Conservation (phyloP, 2,113 vertebrate genomes). For the Platysteira castanea region DNA sequence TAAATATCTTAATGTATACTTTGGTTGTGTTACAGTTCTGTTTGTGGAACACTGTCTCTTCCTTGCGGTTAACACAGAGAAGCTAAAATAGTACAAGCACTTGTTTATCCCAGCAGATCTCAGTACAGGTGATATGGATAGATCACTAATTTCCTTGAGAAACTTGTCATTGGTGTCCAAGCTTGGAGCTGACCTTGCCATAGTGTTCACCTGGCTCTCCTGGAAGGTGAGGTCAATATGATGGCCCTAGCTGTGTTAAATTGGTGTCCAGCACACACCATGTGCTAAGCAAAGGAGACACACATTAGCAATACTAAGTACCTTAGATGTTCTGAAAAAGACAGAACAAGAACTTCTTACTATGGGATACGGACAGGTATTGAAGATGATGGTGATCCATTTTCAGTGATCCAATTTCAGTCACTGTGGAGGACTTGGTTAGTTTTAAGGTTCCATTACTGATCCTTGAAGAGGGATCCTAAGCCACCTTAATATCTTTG, state of each 20-base stretch:
- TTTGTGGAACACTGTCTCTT: background rate
- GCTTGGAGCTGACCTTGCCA: background rate
- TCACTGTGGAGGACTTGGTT: background rate
- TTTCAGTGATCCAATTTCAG: background rate
- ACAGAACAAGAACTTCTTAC: background rate
- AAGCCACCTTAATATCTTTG: background rate
- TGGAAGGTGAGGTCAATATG: background rate
- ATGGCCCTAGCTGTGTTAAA: background rate
- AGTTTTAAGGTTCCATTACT: background rate
- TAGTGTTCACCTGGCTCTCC: background rate
- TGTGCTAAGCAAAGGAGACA: background rate
- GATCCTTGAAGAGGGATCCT: background rate
- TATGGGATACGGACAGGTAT: background rate
- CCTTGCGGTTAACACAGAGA: background rate
- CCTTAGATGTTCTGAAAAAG: background rate
- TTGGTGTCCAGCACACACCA: background rate
- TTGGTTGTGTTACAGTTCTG: background rate
- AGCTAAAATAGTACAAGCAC: background rate
- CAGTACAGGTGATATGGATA: background rate
- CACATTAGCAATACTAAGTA: background rate
- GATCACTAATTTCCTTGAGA: background rate
- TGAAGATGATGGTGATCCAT: background rate
- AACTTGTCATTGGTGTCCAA: background rate
- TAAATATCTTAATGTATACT: background rate
- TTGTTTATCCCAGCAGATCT: background rate